A percentile compares a stretch with the other conserved stretches of the same genome.
Conservation (phyloP, 2,113 vertebrate genomes). For the Sceloporus undulatus region DNA sequence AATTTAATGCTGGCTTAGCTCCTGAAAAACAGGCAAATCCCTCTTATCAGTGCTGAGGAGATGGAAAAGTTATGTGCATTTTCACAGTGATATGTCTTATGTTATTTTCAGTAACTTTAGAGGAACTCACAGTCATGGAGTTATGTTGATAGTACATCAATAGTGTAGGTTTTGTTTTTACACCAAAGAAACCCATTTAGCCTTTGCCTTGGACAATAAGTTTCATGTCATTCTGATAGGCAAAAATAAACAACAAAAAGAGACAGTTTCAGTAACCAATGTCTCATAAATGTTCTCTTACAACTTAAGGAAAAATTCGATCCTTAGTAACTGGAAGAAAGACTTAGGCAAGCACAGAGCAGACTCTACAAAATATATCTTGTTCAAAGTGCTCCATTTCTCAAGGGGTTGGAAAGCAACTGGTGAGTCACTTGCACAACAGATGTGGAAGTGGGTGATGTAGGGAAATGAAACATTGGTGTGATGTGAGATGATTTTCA, state of each 20-base stretch:
- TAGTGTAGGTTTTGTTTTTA: neutral
- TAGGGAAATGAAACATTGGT: neutral
- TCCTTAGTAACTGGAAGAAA: neutral
- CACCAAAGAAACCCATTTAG: neutral
- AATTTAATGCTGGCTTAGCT: neutral
- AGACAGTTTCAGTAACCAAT: neutral
- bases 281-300: neutral
- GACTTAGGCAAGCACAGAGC: neutral
- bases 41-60: neutral
- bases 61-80: neutral
- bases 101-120: neutral
- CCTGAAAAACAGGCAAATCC: neutral
- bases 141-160: neutral
- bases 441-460: neutral
- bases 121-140: neutral
- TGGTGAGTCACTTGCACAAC: conserved; percentile 6
- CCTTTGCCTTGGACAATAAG: neutral
- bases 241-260: neutral
- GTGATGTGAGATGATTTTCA: neutral
- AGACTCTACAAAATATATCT: neutral
- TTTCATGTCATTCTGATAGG: neutral
- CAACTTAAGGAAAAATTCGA: neutral
- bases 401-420: neutral
- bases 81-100: neutral
- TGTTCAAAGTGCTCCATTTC: neutral